These are phyloP conservation scores for Drosophila diplacantha DNA, from an alignment of 2,888 invertebrate species.

Conservation along the genomic window DNA sequence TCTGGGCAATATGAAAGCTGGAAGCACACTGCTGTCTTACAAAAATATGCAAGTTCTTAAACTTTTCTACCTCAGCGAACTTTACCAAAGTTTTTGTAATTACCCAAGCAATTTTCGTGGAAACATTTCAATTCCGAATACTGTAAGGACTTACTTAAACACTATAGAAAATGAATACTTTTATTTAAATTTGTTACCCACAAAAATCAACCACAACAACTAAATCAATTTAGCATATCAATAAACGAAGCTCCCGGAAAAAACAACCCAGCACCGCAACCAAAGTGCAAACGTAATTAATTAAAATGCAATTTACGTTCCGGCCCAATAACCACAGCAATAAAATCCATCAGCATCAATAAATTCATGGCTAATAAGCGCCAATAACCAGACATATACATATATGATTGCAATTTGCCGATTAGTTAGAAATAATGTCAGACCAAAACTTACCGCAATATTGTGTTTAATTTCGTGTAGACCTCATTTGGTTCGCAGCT, in stretches of 20 bases:
- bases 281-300: constrained; percentile 60
- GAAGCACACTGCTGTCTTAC: background rate
- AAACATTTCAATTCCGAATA: background rate
- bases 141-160: too few relatives aligned
- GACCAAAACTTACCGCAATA: constrained; percentile 27
- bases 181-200: constrained; percentile 15
- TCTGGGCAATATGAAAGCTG: background rate
- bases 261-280: constrained; percentile 23
- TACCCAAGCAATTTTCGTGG: background rate
- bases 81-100: background rate
- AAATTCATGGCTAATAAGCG: constrained; percentile 32
- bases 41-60: background rate
- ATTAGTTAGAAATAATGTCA: constrained; percentile 27
- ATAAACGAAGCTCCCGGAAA: constrained; percentile 45
- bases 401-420: constrained; percentile 14
- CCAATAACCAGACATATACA: background rate
- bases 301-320: constrained; percentile 53
- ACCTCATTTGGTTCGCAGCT: background rate
- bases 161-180: background rate
- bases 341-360: constrained; percentile 16
- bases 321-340: constrained; percentile 32
- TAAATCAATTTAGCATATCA: constrained; percentile 52
- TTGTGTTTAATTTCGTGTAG: constrained; percentile 23
- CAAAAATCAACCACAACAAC: constrained; percentile 15
- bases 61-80: constrained; percentile 1